Evolutionary conservation across 2,888 invertebrate genomes (phyloP).

Genomic region (Glyphotaelius pellucidus): DNA sequence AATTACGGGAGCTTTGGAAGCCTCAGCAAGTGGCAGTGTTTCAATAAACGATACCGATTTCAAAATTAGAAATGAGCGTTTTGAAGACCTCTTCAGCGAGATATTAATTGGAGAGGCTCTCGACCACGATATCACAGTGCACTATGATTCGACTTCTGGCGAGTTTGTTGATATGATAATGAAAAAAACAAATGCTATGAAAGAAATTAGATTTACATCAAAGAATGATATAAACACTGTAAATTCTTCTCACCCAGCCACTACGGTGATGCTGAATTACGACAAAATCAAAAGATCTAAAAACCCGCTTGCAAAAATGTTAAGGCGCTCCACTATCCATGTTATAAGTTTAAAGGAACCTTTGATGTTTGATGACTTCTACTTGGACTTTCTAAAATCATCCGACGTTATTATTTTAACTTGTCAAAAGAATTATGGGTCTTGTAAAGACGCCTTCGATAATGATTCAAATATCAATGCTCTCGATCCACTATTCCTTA

Average conservation of each 20-base stretch:
- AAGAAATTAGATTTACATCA: background rate
- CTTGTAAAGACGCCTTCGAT: constrained; percentile 6
- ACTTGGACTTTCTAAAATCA: background rate
- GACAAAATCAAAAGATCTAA: constrained; percentile 5
- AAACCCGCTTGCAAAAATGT: background rate
- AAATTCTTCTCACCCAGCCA: background rate
- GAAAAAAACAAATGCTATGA: background rate
- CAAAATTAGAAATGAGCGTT: background rate
- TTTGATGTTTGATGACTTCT: background rate
- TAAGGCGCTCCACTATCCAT: constrained; percentile 16
- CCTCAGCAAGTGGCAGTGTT: background rate
- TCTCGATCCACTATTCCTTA: background rate
- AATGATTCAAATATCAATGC: background rate
- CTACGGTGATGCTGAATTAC: constrained; percentile 20
- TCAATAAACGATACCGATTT: background rate
- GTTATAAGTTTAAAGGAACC: constrained; percentile 32
- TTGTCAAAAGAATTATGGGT: constrained; percentile 28
- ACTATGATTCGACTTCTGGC: constrained; percentile 14
- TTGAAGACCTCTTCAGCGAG: constrained; percentile 15
- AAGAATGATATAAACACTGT: background rate
- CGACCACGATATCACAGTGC: constrained; percentile 7
- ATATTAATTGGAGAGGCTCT: background rate
- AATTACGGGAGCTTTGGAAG: background rate
- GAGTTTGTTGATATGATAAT: constrained; percentile 10
- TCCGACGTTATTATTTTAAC: constrained; percentile 34